Evolutionary conservation across 1,140 invertebrate genomes (phyloP).

Genomic region (Myzus persicae): DNA sequence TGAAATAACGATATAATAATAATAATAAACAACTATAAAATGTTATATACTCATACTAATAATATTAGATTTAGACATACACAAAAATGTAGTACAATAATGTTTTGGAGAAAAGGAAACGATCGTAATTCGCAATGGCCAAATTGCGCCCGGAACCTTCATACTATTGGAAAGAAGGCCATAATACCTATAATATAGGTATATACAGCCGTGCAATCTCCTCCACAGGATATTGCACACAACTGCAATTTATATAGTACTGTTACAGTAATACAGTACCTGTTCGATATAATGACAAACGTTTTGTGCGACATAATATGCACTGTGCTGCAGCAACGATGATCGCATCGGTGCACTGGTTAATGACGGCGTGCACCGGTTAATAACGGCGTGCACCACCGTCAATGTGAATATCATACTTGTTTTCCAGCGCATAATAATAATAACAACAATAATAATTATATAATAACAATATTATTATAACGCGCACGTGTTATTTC

Average conservation of each 20-base stretch:
- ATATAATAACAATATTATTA: not conserved
- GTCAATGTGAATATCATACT: not conserved
- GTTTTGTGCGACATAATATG: not conserved
- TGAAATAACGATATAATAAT: not conserved
- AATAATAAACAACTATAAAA: not conserved
- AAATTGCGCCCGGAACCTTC: not conserved
- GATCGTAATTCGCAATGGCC: not conserved
- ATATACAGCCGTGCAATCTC: not conserved
- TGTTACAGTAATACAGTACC: not conserved
- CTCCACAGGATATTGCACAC: not conserved
- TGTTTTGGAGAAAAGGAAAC: not conserved
- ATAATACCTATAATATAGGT: not conserved
- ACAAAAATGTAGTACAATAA: not conserved
- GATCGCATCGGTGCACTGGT: not conserved
- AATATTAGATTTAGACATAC: no score
- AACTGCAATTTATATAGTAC: not conserved
- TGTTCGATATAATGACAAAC: not conserved
- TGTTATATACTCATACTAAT: not conserved
- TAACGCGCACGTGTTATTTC: not conserved
- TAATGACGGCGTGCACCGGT: not conserved
- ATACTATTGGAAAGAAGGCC: not conserved
- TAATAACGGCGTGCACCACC: not conserved
- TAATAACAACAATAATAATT: not conserved
- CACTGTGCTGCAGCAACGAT: not conserved
- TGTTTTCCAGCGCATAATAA: not conserved